Percentiles rank a stretch among this genome's conserved stretches.
phyloP scores from a whole-genome alignment of 2,888 invertebrate genomes.

The Trissolcus japonicus region DNA sequence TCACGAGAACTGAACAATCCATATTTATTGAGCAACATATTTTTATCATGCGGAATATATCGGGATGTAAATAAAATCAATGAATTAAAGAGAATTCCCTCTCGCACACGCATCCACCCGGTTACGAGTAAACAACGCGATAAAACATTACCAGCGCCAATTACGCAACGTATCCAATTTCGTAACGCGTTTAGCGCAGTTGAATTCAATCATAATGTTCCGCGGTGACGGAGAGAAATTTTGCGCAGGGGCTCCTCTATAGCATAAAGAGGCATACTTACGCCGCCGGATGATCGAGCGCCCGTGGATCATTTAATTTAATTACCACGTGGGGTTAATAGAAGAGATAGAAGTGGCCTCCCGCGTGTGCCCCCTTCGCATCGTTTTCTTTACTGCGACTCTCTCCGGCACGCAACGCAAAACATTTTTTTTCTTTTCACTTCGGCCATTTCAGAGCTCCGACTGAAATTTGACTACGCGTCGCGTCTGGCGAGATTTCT shows the following conservation, averaged over 20 bases:
- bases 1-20: too few species aligned
- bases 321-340: slow-evolving; percentile 74
- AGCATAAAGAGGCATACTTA: slow-evolving; percentile 68
- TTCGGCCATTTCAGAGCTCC: slow-evolving; percentile 15
- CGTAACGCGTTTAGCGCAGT: slow-evolving; percentile 25
- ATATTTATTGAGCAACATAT: too few species aligned
- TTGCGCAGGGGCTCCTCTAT: slow-evolving; percentile 60
- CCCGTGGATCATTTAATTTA: slow-evolving; percentile 75
- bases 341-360: slow-evolving; percentile 72
- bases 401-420: not conserved
- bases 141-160: slow-evolving; percentile 23
- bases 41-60: not conserved
- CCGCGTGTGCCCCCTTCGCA: slow-evolving; percentile 47
- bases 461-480: slow-evolving; percentile 39
- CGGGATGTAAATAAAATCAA: slow-evolving; percentile 7
- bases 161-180: slow-evolving; percentile 26
- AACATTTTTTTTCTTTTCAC: slow-evolving; percentile 9
- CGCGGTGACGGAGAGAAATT: slow-evolving; percentile 43
- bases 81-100: slow-evolving; percentile 5
- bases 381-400: slow-evolving; percentile 8
- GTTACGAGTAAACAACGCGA: slow-evolving; percentile 14
- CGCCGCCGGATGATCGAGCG: slow-evolving; percentile 71
- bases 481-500: slow-evolving; percentile 30
- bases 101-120: not conserved
- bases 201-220: slow-evolving; percentile 46